These are phyloP conservation scores for Pygmarrhopalites habei DNA, from an alignment of 1,140 invertebrate species.

Conservation along the genomic window DNA sequence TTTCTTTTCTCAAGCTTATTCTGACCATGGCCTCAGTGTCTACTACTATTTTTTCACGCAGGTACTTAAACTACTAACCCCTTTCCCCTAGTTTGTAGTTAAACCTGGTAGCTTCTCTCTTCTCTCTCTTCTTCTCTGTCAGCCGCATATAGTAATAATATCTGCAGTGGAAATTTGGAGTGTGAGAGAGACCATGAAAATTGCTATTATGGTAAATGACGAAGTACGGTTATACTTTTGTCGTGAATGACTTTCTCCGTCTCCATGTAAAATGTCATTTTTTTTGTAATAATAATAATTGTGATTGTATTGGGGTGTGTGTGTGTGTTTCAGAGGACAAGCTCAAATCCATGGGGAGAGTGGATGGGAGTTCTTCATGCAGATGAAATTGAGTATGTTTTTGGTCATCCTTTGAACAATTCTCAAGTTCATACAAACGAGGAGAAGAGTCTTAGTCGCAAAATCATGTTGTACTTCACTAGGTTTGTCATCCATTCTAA, in stretches of 20 bases:
- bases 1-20: conserved; percentile 71
- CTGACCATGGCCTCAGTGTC: conserved; percentile 70
- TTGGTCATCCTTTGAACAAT: conserved; percentile 81
- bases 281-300: too few species aligned
- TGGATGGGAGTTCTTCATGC: conserved; percentile 98
- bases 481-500: conserved; percentile 80
- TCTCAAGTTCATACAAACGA: conserved; percentile 50
- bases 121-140: too few species aligned
- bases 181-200: too few species aligned
- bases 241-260: too few species aligned
- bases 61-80: conserved; percentile 55
- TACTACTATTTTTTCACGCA: conserved; percentile 87
- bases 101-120: too few species aligned
- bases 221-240: too few species aligned
- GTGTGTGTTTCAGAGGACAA: conserved; percentile 70
- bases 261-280: too few species aligned
- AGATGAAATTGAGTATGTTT: conserved; percentile 93
- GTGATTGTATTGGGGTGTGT: too few species aligned
- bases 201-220: too few species aligned
- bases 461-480: conserved; percentile 78
- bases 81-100: too few species aligned
- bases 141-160: too few species aligned
- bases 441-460: conserved; percentile 72
- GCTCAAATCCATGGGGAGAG: conserved; percentile 81
- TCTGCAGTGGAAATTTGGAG: too few species aligned